Percentiles rank a stretch among this genome's conserved stretches.
Evolutionary conservation across 2,888 invertebrate species (phyloP).

Genomic region (Epinotia brunnichana): DNA sequence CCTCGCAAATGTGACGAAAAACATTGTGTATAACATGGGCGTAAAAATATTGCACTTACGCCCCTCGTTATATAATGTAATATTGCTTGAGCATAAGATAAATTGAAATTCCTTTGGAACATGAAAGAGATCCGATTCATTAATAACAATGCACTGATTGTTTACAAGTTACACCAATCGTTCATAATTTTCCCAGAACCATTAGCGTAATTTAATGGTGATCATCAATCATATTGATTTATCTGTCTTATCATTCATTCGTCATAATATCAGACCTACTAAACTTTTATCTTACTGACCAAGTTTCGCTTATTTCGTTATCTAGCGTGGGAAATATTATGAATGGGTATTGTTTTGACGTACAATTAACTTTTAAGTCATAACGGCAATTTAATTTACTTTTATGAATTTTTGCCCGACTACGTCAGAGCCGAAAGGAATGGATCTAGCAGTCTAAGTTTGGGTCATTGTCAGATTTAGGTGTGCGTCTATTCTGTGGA

Average conservation of each 20-base stretch:
- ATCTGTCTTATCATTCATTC: slow-evolving; percentile 20
- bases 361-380: slow-evolving; percentile 1
- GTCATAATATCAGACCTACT: slow-evolving; percentile 21
- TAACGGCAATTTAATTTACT: slow-evolving; percentile 3
- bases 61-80: too few species aligned
- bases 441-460: too few species aligned
- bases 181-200: slow-evolving; percentile 29
- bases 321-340: slow-evolving; percentile 10
- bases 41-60: too few species aligned
- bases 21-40: too few species aligned
- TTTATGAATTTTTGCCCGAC: not conserved
- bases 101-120: not conserved
- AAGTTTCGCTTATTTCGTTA: not conserved
- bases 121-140: not conserved
- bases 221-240: slow-evolving; percentile 42
- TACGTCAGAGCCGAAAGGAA: too few species aligned
- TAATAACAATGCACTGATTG: slow-evolving; percentile 2
- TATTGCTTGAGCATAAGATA: not conserved
- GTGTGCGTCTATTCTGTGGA: too few species aligned
- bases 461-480: too few species aligned
- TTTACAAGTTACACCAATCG: slow-evolving; percentile 21
- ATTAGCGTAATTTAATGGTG: slow-evolving; percentile 42
- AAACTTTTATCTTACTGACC: slow-evolving; percentile 33
- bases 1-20: too few species aligned
- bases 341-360: slow-evolving; percentile 26